These are phyloP conservation scores for Hedychridium roseum DNA, from an alignment of 2,888 invertebrate species.

Conservation along the genomic window DNA sequence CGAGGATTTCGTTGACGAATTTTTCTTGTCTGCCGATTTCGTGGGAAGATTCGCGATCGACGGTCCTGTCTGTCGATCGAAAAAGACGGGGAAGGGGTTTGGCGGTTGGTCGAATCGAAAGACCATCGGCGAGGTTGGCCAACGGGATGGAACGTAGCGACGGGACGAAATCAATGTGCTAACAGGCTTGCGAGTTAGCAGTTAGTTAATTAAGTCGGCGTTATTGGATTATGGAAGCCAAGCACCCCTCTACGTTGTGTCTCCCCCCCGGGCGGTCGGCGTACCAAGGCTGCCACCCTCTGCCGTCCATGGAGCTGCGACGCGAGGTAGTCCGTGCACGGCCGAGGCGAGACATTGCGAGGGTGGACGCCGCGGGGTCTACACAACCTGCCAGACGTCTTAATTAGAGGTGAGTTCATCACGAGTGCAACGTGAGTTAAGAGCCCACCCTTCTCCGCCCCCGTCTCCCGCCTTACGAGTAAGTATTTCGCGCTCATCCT, in stretches of 20 bases:
- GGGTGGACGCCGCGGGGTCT: conserved; percentile 55
- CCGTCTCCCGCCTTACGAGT: conserved; percentile 22
- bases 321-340: conserved; percentile 24
- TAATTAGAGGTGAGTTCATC: conserved; percentile 61
- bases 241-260: conserved; percentile 46
- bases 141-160: conserved; percentile 24
- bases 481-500: conserved; percentile 39
- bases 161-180: conserved; percentile 59
- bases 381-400: conserved; percentile 57
- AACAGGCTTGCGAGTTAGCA: conserved; percentile 62
- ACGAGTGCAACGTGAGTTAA: conserved; percentile 31
- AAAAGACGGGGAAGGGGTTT: no score
- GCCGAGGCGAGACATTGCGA: conserved; percentile 44
- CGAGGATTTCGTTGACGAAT: no score
- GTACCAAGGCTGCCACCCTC: conserved; percentile 16
- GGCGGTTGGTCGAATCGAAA: no score
- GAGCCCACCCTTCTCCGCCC: conserved; percentile 24
- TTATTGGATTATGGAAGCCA: conserved; percentile 63
- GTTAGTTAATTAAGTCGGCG: conserved; percentile 63
- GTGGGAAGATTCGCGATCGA: no score
- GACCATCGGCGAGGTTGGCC: no score
- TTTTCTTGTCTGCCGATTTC: no score
- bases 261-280: background rate
- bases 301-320: conserved; percentile 21
- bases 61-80: no score